A percentile compares a stretch with the other conserved stretches of the same genome.
Evolutionary conservation across 1,140 invertebrate species (phyloP).

Genomic region (Riptortus pedestris): DNA sequence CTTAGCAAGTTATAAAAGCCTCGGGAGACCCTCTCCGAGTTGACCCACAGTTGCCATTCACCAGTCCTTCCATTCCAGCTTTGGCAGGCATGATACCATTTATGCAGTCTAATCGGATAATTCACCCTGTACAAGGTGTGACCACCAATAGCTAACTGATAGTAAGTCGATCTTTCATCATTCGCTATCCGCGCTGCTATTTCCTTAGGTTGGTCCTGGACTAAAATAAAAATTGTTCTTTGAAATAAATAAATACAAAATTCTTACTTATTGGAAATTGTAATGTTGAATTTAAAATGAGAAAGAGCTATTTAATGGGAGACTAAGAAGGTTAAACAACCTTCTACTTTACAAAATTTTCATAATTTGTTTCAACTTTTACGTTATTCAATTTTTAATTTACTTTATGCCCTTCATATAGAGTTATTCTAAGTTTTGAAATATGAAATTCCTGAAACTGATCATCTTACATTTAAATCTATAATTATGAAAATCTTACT

Average conservation of each 20-base stretch:
- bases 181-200: slow-evolving; percentile 68
- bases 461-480: too few relatives aligned
- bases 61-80: slow-evolving; percentile 76
- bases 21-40: slow-evolving; percentile 65
- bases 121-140: slow-evolving; percentile 71
- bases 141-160: slow-evolving; percentile 63
- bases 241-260: not conserved
- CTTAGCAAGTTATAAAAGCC: slow-evolving; percentile 74
- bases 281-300: too few relatives aligned
- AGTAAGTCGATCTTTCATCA: slow-evolving; percentile 63
- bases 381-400: too few relatives aligned
- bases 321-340: too few relatives aligned
- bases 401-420: too few relatives aligned
- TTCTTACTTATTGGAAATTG: too few relatives aligned
- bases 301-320: too few relatives aligned
- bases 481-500: too few relatives aligned
- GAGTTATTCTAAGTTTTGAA: too few relatives aligned
- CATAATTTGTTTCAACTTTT: too few relatives aligned
- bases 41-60: slow-evolving; percentile 79
- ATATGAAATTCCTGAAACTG: too few relatives aligned
- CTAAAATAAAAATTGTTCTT: slow-evolving; percentile 37
- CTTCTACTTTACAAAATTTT: too few relatives aligned
- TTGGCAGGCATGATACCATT: slow-evolving; percentile 75
- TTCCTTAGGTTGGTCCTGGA: slow-evolving; percentile 54
- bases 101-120: slow-evolving; percentile 64